These are phyloP conservation scores for Chlorodrepanis virens DNA, from an alignment of 2,113 vertebrate species.

Conservation along the genomic window DNA sequence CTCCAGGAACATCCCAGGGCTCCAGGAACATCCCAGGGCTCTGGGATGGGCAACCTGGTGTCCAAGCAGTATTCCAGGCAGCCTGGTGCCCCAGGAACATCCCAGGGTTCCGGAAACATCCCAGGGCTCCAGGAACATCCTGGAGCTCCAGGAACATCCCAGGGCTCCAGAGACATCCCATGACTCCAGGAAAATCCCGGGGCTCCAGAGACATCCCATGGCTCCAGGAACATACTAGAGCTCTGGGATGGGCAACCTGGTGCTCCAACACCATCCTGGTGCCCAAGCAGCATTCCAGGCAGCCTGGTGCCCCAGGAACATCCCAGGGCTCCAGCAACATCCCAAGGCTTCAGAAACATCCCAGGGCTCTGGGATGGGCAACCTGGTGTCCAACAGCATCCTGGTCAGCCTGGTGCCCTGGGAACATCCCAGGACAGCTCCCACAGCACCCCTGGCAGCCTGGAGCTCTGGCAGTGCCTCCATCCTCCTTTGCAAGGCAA, in stretches of 20 bases:
- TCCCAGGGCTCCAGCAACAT: fast-evolving
- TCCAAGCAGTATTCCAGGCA: not conserved
- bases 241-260: too few species aligned
- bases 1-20: fast-evolving
- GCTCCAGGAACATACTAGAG: not conserved
- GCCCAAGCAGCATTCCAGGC: not conserved
- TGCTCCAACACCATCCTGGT: too few species aligned
- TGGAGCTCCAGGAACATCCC: too few species aligned
- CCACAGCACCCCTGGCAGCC: not conserved
- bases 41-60: too few species aligned
- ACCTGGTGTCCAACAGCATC: too few species aligned
- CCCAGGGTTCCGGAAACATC: too few species aligned
- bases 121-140: too few species aligned
- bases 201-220: too few species aligned
- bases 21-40: not conserved
- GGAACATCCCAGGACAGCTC: not conserved
- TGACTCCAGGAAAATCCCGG: not conserved
- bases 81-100: not conserved
- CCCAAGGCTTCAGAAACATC: not conserved
- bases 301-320: too few species aligned
- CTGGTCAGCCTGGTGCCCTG: too few species aligned
- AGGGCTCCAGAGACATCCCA: fast-evolving
- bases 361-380: not conserved
- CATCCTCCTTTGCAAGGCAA: not conserved
- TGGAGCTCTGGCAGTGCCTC: not conserved